Evolutionary conservation across 1,140 invertebrate species (phyloP), one percentile per base, ranked within the genome.

Genomic region (Drosophila prosaltans): DNA sequence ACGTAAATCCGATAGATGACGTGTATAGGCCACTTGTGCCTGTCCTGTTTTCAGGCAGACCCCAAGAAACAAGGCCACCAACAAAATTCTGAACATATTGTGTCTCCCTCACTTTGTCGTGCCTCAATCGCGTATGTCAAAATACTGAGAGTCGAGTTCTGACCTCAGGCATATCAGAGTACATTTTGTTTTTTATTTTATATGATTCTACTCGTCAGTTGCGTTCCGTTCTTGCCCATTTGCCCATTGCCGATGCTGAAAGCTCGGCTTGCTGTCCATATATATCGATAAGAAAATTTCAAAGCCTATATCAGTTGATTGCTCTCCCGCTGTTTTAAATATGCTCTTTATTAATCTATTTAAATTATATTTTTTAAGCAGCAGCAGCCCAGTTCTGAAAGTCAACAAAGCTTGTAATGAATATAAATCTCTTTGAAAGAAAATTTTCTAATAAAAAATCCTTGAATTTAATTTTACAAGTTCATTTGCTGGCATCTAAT

Each of bases 1-100:
- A 3, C 90, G 81, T 65, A 86, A 43, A 24, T 90, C 76, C 2
- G 83, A 90, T 9, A 92, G 58, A 67, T 91, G 72, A 1, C 90
- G 58, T 7, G 40, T 65, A 40, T 80, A 90, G 8, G 71, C 69
- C 4, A 88, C 76, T 63, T 89, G 83, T 9, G 74, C 62, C 21
- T 61, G 40, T 2, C 6, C 43, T 30, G 21, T n/a, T 7, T 41
- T 64, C 32, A 36, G n/a, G 36, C 63, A 73, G 3, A 32, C 5
- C 41, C 28, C 51, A 1, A 80, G 28, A 32, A 80, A 10, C 3
- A 65, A 43, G 48, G 43, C 24, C 36, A 74, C 2, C 4, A 51
- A 30, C 21, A 70, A 26, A 21, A 69, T 7, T 30, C 16, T 63
- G 2, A 62, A 28, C 57, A 40, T 69, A 55, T 71, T 67, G 40